Conservation (phyloP, 2,888 invertebrate species). For the Philopedon plagiatum region DNA sequence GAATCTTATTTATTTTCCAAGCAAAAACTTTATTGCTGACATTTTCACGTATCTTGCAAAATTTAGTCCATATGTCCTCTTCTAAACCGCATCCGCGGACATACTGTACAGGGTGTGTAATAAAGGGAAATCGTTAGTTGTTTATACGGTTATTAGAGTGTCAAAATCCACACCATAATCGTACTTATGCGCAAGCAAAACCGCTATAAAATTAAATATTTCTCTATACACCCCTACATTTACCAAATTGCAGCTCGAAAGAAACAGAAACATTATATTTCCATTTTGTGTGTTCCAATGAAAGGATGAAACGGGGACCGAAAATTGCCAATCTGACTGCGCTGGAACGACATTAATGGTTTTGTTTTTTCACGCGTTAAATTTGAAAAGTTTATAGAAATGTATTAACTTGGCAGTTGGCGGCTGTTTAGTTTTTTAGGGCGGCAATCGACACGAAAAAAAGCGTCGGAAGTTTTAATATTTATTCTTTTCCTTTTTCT, state of each 20-base stretch:
- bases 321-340: conserved; percentile 27
- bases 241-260: conserved; percentile 3
- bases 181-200: not conserved
- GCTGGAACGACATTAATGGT: conserved; percentile 17
- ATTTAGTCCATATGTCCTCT: too few species aligned
- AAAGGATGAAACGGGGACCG: conserved; percentile 13
- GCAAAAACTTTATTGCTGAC: too few species aligned
- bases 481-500: not conserved
- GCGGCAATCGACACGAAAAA: not conserved
- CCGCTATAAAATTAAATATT: not conserved
- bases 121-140: too few species aligned
- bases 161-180: too few species aligned
- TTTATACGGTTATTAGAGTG: too few species aligned
- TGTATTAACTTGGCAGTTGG: conserved; percentile 12
- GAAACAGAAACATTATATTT: conserved; percentile 22
- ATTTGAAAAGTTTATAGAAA: conserved; percentile 28
- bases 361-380: conserved; percentile 34
- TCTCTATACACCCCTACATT: not conserved
- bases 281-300: conserved; percentile 19
- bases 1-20: too few species aligned
- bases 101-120: too few species aligned
- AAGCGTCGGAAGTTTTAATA: not conserved
- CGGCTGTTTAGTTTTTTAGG: conserved; percentile 13
- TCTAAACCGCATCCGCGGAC: too few species aligned
- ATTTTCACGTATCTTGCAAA: too few species aligned